Percentiles rank a stretch among this genome's conserved stretches.
Evolutionary conservation across 2,797 vertebrate genomes (phyloP).

Genomic region (Lateolabrax maculatus): DNA sequence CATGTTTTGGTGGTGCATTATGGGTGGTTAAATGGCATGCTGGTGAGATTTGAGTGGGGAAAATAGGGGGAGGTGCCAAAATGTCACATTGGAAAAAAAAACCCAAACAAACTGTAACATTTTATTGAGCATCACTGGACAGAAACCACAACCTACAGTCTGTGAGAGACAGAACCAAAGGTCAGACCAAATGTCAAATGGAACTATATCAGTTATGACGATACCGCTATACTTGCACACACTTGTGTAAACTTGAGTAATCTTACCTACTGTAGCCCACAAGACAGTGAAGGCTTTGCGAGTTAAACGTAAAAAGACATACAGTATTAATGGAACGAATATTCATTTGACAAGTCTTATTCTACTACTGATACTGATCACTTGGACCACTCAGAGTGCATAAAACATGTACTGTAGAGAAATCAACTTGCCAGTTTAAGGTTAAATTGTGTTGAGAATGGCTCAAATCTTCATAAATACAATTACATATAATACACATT

Average conservation of each 20-base stretch:
- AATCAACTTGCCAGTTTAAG: background rate
- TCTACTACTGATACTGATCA: background rate
- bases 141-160: conserved; percentile 39
- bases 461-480: background rate
- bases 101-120: conserved; percentile 11
- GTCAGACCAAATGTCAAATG: conserved; percentile 52
- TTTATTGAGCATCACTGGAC: conserved; percentile 36
- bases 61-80: conserved; percentile 12
- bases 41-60: background rate
- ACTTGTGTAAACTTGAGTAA: background rate
- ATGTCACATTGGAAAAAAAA: conserved; percentile 34
- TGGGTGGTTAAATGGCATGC: conserved; percentile 11
- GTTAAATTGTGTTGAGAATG: background rate
- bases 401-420: background rate
- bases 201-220: conserved; percentile 17
- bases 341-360: background rate
- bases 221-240: background rate
- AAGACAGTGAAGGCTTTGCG: background rate
- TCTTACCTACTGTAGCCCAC: background rate
- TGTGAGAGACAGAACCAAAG: conserved; percentile 40
- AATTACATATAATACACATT: background rate
- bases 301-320: background rate
- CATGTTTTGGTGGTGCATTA: background rate
- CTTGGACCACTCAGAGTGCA: background rate
- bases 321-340: background rate